phyloP scores from a whole-genome alignment of 2,797 vertebrate genomes.

The Discoglossus pictus region DNA sequence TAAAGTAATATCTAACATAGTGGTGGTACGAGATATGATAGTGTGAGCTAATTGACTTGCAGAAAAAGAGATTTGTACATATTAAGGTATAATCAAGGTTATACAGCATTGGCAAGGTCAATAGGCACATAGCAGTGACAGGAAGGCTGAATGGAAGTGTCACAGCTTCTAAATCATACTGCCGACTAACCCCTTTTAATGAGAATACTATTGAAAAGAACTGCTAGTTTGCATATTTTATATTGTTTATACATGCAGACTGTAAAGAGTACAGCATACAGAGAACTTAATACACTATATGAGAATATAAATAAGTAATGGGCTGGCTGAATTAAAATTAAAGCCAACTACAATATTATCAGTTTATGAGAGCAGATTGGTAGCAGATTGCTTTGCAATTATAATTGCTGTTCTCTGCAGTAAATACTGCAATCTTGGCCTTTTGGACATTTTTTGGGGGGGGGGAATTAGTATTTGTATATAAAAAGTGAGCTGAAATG shows the following conservation, averaged over 20 bases:
- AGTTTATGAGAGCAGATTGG: background rate
- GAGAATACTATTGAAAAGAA: conserved; percentile 25
- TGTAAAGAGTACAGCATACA: background rate
- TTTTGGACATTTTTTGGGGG: too few relatives aligned
- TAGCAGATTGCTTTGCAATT: conserved; percentile 3
- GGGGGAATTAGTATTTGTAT: too few relatives aligned
- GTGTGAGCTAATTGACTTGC: conserved; percentile 42
- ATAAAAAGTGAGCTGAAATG: too few relatives aligned
- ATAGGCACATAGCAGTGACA: conserved; percentile 45
- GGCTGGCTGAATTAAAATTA: conserved; percentile 6
- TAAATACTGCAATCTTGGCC: conserved; percentile 13
- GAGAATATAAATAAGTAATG: conserved; percentile 30
- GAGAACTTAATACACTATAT: background rate
- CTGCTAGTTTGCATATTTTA: conserved; percentile 21
- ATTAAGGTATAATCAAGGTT: conserved; percentile 52
- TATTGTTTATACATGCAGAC: conserved; percentile 10
- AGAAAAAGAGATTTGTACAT: conserved; percentile 51
- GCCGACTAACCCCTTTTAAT: conserved; percentile 34
- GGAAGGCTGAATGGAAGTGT: conserved; percentile 35
- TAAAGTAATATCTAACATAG: conserved; percentile 56
- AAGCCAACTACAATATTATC: conserved; percentile 3
- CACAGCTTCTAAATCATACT: conserved; percentile 35
- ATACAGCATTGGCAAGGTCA: conserved; percentile 40
- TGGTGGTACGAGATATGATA: conserved; percentile 35
- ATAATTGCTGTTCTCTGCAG: background rate